Conservation (phyloP, 2,113 vertebrate genomes). For the Bostrychus sinensis region DNA sequence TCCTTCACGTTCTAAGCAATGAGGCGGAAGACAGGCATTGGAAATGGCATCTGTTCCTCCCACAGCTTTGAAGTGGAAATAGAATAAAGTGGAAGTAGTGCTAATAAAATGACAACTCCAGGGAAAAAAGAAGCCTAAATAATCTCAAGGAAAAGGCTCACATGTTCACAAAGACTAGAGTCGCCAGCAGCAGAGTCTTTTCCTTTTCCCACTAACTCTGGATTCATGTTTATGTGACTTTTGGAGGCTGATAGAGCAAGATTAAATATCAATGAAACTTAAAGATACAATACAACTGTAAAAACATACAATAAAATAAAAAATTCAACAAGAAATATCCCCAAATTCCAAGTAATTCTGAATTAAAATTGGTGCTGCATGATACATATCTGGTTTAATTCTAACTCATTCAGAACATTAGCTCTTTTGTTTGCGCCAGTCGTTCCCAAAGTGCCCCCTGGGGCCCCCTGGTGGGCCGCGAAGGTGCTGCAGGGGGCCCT, state of each 20-base stretch:
- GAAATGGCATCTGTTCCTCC: slow-evolving; percentile 79
- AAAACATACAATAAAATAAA: slow-evolving; percentile 14
- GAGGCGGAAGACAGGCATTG: slow-evolving; percentile 78
- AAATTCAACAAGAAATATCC: slow-evolving; percentile 10
- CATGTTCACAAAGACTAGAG: slow-evolving; percentile 56
- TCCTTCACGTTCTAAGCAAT: slow-evolving; percentile 77
- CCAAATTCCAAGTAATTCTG: too few species aligned
- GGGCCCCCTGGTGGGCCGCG: too few species aligned
- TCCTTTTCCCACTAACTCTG: slow-evolving; percentile 20
- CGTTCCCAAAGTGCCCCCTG: too few species aligned
- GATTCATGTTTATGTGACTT: slow-evolving; percentile 29
- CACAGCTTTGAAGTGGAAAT: slow-evolving; percentile 77
- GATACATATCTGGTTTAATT: too few species aligned
- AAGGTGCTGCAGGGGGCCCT: too few species aligned
- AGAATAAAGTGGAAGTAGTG: slow-evolving; percentile 73
- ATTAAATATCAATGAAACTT: slow-evolving; percentile 30
- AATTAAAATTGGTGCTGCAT: too few species aligned
- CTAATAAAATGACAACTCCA: slow-evolving; percentile 73
- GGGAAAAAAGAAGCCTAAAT: slow-evolving; percentile 58
- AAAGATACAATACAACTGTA: slow-evolving; percentile 17
- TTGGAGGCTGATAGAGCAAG: slow-evolving; percentile 8
- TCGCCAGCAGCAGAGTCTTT: slow-evolving; percentile 46
- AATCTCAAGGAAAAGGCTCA: slow-evolving; percentile 67
- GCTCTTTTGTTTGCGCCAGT: too few species aligned
- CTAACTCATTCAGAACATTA: too few species aligned